A percentile compares a stretch with the other conserved stretches of the same genome.
Evolutionary conservation across 2,888 invertebrate genomes (phyloP).

Genomic region (Epinotia nisella): DNA sequence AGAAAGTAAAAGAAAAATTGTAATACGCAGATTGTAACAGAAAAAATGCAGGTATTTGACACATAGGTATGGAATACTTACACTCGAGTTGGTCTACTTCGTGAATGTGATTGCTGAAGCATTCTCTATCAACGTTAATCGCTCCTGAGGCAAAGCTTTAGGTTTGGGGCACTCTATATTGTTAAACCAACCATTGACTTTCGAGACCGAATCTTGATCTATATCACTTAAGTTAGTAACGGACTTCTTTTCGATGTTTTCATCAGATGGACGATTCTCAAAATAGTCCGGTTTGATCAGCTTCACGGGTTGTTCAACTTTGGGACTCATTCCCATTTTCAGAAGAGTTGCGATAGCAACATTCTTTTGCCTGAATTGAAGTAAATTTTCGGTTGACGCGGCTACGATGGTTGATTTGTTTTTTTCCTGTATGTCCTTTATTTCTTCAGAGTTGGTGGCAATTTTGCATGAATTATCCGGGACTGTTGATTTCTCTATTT

Average conservation of each 20-base stretch:
- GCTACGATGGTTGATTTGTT: conserved; percentile 60
- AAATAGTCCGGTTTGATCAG: conserved; percentile 64
- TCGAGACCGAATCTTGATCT: conserved; percentile 57
- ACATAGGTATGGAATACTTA: conserved; percentile 13
- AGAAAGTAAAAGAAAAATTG: no score
- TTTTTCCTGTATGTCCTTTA: conserved; percentile 50
- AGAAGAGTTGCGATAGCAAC: conserved; percentile 66
- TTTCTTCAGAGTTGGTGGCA: conserved; percentile 39
- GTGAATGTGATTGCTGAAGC: conserved; percentile 53
- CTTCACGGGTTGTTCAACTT: conserved; percentile 49
- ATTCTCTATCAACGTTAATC: conserved; percentile 37
- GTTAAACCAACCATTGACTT: conserved; percentile 60
- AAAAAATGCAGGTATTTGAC: background rate
- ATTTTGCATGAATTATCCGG: conserved; percentile 21
- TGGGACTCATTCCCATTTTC: conserved; percentile 55
- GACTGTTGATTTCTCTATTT: background rate
- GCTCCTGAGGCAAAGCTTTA: conserved; percentile 24
- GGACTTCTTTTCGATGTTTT: conserved; percentile 6
- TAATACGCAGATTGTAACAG: no score
- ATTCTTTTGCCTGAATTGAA: conserved; percentile 60
- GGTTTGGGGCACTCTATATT: conserved; percentile 45
- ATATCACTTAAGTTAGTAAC: background rate
- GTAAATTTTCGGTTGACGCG: conserved; percentile 52
- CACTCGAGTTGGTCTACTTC: conserved; percentile 50
- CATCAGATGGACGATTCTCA: conserved; percentile 40